Conservation (phyloP, 2,888 invertebrate species). For the Tholera decimalis region DNA sequence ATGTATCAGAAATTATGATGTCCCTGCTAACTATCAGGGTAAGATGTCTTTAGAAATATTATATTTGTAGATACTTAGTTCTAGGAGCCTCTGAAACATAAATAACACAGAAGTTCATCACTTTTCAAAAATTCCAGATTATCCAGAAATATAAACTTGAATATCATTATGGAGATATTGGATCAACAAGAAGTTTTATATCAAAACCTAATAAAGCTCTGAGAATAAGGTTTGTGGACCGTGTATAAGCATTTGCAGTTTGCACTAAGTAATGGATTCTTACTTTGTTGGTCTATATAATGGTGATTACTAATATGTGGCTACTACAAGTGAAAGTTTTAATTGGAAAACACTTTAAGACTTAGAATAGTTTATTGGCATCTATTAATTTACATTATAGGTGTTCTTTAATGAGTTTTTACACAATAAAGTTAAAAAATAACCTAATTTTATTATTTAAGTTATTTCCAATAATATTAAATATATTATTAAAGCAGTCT, state of each 20-base stretch:
- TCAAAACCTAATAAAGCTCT: constrained; percentile 92
- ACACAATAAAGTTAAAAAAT: constrained; percentile 49
- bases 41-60: constrained; percentile 39
- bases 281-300: constrained; percentile 1
- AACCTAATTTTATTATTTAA: constrained; percentile 24
- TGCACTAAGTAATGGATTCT: not conserved
- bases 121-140: constrained; percentile 82
- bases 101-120: not conserved
- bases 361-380: constrained; percentile 57
- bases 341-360: constrained; percentile 55
- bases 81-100: too few relatives aligned
- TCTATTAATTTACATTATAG: constrained; percentile 57
- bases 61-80: not conserved
- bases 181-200: constrained; percentile 90
- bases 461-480: constrained; percentile 1
- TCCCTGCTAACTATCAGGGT: constrained; percentile 91
- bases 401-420: constrained; percentile 45
- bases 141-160: constrained; percentile 92
- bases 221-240: constrained; percentile 93
- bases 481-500: not conserved
- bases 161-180: constrained; percentile 93
- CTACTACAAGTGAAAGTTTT: constrained; percentile 41
- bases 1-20: constrained; percentile 92
- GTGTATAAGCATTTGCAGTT: constrained; percentile 64
- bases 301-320: constrained; percentile 7